Percentiles rank a stretch among this genome's conserved stretches.
These are phyloP conservation scores for Astyanax mexicanus DNA, from an alignment of 2,797 vertebrate genomes.

Conservation along the genomic window DNA sequence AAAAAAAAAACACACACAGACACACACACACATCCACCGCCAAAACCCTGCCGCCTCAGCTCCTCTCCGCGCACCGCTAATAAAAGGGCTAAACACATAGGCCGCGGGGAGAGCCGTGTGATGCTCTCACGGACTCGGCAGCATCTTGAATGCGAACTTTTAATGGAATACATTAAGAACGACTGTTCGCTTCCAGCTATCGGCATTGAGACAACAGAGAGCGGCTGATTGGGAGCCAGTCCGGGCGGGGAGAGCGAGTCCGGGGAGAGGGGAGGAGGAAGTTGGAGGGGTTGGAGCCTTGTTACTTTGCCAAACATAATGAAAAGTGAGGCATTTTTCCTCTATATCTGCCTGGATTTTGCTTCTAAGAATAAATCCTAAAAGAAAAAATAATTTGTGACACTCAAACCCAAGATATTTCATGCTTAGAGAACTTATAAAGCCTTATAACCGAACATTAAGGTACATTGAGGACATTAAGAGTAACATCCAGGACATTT, in stretches of 20 bases:
- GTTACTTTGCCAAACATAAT: constrained; percentile 67
- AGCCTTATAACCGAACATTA: too few species aligned
- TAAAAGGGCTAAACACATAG: constrained; percentile 59
- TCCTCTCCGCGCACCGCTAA: constrained; percentile 46
- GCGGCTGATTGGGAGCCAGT: constrained; percentile 58
- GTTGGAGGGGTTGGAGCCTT: constrained; percentile 59
- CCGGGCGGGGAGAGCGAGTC: background rate
- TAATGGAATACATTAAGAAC: constrained; percentile 64
- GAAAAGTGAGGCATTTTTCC: constrained; percentile 60
- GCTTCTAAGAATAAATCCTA: too few species aligned
- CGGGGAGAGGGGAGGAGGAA: constrained; percentile 18
- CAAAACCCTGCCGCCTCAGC: constrained; percentile 50
- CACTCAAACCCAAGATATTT: too few species aligned
- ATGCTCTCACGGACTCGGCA: constrained; percentile 52
- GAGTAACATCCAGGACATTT: too few species aligned
- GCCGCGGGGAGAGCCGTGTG: constrained; percentile 43
- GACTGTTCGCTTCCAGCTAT: constrained; percentile 46
- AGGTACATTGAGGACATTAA: too few species aligned
- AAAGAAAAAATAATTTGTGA: too few species aligned
- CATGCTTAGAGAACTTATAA: too few species aligned
- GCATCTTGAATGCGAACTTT: constrained; percentile 62
- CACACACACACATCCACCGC: constrained; percentile 52
- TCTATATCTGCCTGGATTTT: too few species aligned
- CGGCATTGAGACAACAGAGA: constrained; percentile 57
- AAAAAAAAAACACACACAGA: too few species aligned